phyloP scores from a whole-genome alignment of 1,140 invertebrate species.

The Coenobita brevimanus region DNA sequence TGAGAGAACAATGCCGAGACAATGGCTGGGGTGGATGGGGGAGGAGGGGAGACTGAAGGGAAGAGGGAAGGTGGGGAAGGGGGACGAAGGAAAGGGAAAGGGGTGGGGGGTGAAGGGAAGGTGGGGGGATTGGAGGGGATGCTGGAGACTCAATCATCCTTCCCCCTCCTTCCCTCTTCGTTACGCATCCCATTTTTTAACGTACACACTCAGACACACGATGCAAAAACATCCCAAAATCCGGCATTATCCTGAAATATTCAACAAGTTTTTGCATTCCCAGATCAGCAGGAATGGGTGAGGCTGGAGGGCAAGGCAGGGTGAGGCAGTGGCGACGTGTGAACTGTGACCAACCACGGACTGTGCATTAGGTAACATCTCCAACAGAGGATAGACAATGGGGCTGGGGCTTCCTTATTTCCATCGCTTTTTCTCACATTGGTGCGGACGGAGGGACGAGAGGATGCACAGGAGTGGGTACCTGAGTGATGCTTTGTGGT shows the following conservation, averaged over 20 bases:
- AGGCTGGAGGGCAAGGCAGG: no score
- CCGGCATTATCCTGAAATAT: not conserved
- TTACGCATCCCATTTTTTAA: no score
- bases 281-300: not conserved
- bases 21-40: conserved; percentile 14
- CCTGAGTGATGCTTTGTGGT: not conserved
- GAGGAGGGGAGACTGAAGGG: not conserved
- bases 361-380: conserved; percentile 53
- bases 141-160: not conserved
- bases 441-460: not conserved
- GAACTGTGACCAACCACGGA: conserved; percentile 23
- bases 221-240: no score
- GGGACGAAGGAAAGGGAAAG: conserved; percentile 11
- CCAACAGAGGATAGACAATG: conserved; percentile 42
- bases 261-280: not conserved
- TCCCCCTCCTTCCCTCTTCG: no score
- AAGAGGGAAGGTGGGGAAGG: conserved; percentile 4
- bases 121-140: not conserved
- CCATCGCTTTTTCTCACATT: conserved; percentile 4
- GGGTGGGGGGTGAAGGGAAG: not conserved
- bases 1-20: conserved; percentile 45
- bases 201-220: no score
- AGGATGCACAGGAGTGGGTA: not conserved
- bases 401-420: not conserved
- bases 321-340: no score